Conservation (phyloP, 1,140 invertebrate genomes). For the Cydia amplana region DNA sequence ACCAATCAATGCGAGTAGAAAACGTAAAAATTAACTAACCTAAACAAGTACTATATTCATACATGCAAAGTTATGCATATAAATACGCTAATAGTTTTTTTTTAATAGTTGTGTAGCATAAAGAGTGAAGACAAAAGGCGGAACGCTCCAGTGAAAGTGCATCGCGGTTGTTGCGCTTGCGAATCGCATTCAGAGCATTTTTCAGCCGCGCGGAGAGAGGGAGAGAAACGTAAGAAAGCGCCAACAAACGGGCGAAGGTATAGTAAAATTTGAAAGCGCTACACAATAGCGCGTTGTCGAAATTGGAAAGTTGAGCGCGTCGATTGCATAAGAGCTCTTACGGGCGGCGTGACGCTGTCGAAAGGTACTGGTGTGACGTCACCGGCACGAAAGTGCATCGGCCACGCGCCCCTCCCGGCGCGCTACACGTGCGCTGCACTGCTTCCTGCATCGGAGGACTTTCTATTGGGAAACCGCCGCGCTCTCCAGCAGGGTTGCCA, state of each 20-base stretch:
- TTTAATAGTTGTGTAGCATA: slow-evolving; percentile 19
- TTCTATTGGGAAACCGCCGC: slow-evolving; percentile 75
- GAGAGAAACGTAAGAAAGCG: slow-evolving; percentile 72
- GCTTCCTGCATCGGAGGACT: slow-evolving; percentile 74
- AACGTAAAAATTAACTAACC: slow-evolving; percentile 2
- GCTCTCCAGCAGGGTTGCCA: slow-evolving; percentile 35
- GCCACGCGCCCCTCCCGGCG: slow-evolving; percentile 57
- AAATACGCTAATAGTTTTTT: slow-evolving; percentile 21
- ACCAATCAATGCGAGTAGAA: slow-evolving; percentile 8
- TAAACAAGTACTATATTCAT: slow-evolving; percentile 6
- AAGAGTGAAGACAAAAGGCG: slow-evolving; percentile 40
- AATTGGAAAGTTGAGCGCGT: slow-evolving; percentile 78
- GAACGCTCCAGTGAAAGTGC: slow-evolving; percentile 71
- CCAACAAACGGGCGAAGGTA: slow-evolving; percentile 65
- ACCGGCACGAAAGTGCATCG: slow-evolving; percentile 75
- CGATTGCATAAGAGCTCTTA: slow-evolving; percentile 76
- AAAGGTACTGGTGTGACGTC: slow-evolving; percentile 74
- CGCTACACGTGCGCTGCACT: slow-evolving; percentile 63
- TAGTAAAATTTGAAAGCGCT: slow-evolving; percentile 77
- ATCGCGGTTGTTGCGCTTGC: slow-evolving; percentile 58
- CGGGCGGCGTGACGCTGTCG: slow-evolving; percentile 75
- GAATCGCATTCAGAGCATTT: slow-evolving; percentile 66
- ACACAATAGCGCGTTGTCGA: slow-evolving; percentile 78
- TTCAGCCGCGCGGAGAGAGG: slow-evolving; percentile 69
- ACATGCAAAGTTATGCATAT: neutral